phyloP scores from a whole-genome alignment of 2,797 vertebrate genomes.

The Harpagifer antarcticus region DNA sequence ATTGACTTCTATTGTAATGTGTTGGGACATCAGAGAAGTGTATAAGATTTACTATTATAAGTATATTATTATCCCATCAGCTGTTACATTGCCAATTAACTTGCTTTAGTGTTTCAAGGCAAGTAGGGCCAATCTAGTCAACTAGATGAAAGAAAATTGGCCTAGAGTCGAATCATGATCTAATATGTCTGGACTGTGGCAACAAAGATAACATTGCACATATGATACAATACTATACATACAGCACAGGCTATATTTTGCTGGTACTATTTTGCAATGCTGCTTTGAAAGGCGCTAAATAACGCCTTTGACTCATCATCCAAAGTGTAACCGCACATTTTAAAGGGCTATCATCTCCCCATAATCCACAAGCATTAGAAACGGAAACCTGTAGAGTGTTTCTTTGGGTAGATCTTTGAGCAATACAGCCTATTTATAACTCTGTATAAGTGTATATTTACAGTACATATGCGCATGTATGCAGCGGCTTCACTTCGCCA shows the following conservation, averaged over 20 bases:
- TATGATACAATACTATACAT: slow-evolving; percentile 1
- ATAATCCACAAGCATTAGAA: not conserved
- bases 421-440: not conserved
- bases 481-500: slow-evolving; percentile 27
- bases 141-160: slow-evolving; percentile 20
- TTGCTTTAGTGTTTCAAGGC: not conserved
- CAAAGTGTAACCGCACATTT: slow-evolving; percentile 12
- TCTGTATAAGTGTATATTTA: slow-evolving; percentile 9
- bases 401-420: not conserved
- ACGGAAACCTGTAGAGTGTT: not conserved
- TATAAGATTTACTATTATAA: too few relatives aligned
- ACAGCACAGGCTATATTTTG: slow-evolving; percentile 29
- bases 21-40: not conserved
- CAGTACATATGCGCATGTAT: slow-evolving; percentile 39
- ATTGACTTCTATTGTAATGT: not conserved
- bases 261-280: slow-evolving; percentile 35
- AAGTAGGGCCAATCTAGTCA: slow-evolving; percentile 23
- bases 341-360: not conserved
- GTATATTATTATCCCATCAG: slow-evolving; percentile 6
- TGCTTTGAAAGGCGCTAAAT: slow-evolving; percentile 44
- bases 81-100: slow-evolving; percentile 19
- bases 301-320: slow-evolving; percentile 23
- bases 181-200: slow-evolving; percentile 22
- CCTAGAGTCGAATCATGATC: slow-evolving; percentile 8
- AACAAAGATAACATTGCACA: slow-evolving; percentile 19